Conservation (phyloP, 1,140 invertebrate genomes). For the Drosophila kohkoa region DNA sequence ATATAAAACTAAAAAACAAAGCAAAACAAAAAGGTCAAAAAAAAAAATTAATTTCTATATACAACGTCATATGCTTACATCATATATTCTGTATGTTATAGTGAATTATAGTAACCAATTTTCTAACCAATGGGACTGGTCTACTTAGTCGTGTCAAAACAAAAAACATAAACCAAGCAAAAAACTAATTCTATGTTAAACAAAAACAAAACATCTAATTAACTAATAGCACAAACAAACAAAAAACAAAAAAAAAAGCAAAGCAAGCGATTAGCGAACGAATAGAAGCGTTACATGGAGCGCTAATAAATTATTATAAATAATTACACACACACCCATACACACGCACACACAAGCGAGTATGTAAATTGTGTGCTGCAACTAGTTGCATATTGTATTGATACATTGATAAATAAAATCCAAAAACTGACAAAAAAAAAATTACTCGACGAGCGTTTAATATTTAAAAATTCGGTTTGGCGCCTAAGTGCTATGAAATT, state of each 20-base stretch:
- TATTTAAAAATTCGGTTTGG: not conserved
- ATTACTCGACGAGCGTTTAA: not conserved
- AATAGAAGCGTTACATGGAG: conserved; percentile 45
- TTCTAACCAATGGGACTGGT: conserved; percentile 82
- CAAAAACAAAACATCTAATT: conserved; percentile 9
- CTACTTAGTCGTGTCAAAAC: conserved; percentile 78
- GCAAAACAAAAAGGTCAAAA: conserved; percentile 15
- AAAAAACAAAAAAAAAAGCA: conserved; percentile 8
- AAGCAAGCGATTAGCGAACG: conserved; percentile 49
- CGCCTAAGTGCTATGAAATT: not conserved
- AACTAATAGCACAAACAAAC: conserved; percentile 42
- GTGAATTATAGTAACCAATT: conserved; percentile 79
- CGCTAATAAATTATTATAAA: conserved; percentile 73
- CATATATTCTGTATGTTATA: conserved; percentile 49
- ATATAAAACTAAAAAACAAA: conserved; percentile 11
- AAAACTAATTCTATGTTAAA: conserved; percentile 35
- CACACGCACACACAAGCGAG: conserved; percentile 16
- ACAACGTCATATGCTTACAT: conserved; percentile 26
- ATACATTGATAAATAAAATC: conserved; percentile 53
- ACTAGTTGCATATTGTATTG: conserved; percentile 34
- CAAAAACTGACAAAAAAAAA: conserved; percentile 20
- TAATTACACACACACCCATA: conserved; percentile 24
- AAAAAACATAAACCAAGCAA: conserved; percentile 24
- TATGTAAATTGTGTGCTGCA: conserved; percentile 31
- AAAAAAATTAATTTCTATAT: conserved; percentile 23